These are phyloP conservation scores for Cynocephalus volans DNA, from an alignment of 2,113 vertebrate genomes.

Conservation along the genomic window DNA sequence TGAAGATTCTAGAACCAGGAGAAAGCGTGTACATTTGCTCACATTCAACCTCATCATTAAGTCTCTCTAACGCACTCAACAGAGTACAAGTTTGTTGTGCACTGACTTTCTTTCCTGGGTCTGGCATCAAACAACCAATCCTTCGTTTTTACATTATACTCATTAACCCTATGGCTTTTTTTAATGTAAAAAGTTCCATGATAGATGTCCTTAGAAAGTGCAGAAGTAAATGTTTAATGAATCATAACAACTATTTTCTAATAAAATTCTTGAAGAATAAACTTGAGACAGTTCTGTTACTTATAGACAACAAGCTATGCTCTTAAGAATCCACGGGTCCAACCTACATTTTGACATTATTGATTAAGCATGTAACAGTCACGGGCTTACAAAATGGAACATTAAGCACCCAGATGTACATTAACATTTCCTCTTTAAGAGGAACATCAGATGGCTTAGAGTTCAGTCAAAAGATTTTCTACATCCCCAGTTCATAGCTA, in stretches of 20 bases:
- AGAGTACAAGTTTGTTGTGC: not conserved
- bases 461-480: slow-evolving; percentile 59
- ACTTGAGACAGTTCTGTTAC: slow-evolving; percentile 9
- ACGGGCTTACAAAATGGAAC: slow-evolving; percentile 9
- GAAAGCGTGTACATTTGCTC: slow-evolving; percentile 8
- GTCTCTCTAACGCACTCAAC: slow-evolving; percentile 60
- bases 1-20: not conserved
- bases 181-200: slow-evolving; percentile 59
- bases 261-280: slow-evolving; percentile 65
- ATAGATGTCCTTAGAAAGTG: slow-evolving; percentile 45
- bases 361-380: not conserved
- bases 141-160: slow-evolving; percentile 56
- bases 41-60: slow-evolving; percentile 47
- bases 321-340: not conserved
- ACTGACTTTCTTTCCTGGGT: slow-evolving; percentile 64
- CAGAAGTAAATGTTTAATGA: slow-evolving; percentile 46
- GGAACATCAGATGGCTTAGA: slow-evolving; percentile 35
- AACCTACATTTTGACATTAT: slow-evolving; percentile 13
- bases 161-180: slow-evolving; percentile 62
- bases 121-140: slow-evolving; percentile 59
- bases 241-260: slow-evolving; percentile 55
- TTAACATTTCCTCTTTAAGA: slow-evolving; percentile 50
- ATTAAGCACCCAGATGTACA: slow-evolving; percentile 43
- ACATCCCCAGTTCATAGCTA: not conserved
- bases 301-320: not conserved